Percentiles rank a stretch among this genome's conserved stretches.
These are phyloP conservation scores for Emydocephalus ijimae DNA, from an alignment of 2,113 vertebrate species.

Conservation along the genomic window DNA sequence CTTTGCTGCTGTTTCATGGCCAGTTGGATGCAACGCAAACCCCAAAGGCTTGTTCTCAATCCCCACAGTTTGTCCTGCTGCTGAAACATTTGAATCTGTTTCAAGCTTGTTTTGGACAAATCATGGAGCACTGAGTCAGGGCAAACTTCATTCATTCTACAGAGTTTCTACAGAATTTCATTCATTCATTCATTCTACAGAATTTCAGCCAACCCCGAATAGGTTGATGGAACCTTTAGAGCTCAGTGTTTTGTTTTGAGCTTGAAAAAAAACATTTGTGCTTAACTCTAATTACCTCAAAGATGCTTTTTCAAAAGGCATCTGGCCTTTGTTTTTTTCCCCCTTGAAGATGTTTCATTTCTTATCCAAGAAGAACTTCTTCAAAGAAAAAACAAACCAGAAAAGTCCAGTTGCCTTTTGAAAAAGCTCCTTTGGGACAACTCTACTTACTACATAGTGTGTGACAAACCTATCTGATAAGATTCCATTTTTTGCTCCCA, in stretches of 20 bases:
- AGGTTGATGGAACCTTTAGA: not conserved
- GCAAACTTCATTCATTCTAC: not conserved
- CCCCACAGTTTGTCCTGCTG: not conserved
- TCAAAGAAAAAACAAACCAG: too few species aligned
- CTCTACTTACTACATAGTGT: not conserved
- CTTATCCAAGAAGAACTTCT: too few species aligned
- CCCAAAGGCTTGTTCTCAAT: not conserved
- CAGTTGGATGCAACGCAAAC: not conserved
- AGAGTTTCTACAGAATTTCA: too few species aligned
- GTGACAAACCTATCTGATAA: not conserved
- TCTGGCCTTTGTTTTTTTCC: too few species aligned
- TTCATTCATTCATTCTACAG: not conserved
- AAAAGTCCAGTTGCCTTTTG: too few species aligned
- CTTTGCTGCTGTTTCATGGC: not conserved
- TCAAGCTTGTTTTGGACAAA: not conserved
- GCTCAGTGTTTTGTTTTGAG: not conserved
- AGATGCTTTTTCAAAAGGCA: too few species aligned
- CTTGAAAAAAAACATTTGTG: not conserved
- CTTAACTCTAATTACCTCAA: not conserved
- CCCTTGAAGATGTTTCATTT: too few species aligned
- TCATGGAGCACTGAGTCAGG: not conserved
- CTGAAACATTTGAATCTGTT: not conserved
- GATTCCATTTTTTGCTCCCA: not conserved
- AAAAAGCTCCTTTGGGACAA: too few species aligned
- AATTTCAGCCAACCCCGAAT: not conserved